Conservation (phyloP, 2,113 vertebrate species). For the Mirza zaza region DNA sequence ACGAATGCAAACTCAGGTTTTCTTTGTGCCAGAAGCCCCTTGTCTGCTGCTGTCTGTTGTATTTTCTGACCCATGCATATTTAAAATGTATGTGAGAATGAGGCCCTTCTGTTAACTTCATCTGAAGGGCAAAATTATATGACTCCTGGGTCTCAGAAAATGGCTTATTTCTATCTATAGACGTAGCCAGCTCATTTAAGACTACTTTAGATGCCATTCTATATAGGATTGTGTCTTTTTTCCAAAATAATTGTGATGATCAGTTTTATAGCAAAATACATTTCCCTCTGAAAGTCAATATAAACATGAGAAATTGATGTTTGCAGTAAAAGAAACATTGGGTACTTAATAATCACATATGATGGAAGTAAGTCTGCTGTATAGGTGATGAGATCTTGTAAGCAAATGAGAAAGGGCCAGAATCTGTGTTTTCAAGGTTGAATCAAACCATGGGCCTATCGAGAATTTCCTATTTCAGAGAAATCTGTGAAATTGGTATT, state of each 20-base stretch:
- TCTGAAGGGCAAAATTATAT: neutral
- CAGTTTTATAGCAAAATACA: conserved; percentile 26
- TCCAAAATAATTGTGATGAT: neutral
- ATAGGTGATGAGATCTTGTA: neutral
- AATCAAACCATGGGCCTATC: neutral
- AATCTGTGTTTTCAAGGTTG: neutral
- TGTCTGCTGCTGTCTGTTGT: neutral
- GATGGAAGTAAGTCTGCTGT: neutral
- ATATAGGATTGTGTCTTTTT: neutral
- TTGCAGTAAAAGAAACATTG: neutral
- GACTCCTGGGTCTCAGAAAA: neutral
- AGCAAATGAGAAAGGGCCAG: neutral
- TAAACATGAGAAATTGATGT: neutral
- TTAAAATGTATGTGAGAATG: neutral
- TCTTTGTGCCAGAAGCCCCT: neutral
- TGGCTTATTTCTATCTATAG: neutral
- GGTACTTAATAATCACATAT: neutral
- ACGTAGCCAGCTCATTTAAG: neutral
- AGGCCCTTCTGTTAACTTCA: neutral
- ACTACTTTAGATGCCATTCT: neutral
- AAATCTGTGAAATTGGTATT: neutral
- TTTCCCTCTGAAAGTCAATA: neutral
- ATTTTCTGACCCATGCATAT: neutral
- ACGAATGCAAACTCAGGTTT: neutral
- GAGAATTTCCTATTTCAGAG: neutral